Conservation (phyloP, 2,113 vertebrate species). For the Cariama cristata region DNA sequence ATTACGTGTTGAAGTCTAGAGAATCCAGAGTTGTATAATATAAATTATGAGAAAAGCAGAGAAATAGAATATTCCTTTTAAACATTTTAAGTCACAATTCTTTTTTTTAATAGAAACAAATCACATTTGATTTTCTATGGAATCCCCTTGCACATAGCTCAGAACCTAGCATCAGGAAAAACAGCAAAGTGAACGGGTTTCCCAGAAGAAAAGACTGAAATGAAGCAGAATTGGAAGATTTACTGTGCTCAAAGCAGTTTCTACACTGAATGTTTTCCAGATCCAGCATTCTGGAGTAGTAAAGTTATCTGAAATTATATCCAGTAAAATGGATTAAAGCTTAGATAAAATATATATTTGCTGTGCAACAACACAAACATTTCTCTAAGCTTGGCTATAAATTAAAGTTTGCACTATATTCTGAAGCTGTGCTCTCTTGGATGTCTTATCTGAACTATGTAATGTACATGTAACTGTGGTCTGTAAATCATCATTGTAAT, state of each 20-base stretch:
- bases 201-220: not conserved
- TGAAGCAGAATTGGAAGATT: not conserved
- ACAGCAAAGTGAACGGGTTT: not conserved
- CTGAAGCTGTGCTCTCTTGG: not conserved
- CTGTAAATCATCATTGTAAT: not conserved
- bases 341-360: slow-evolving; percentile 51
- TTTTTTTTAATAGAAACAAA: not conserved
- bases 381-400: not conserved
- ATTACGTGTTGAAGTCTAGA: not conserved
- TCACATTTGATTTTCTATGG: not conserved
- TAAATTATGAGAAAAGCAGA: not conserved
- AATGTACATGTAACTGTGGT: not conserved
- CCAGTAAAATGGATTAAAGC: slow-evolving; percentile 23
- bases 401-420: not conserved
- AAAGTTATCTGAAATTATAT: not conserved
- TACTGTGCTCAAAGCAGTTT: not conserved
- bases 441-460: not conserved
- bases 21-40: not conserved
- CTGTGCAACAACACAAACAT: not conserved
- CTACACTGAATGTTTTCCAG: not conserved
- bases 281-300: not conserved
- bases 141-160: not conserved
- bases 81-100: not conserved
- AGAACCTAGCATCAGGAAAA: not conserved
- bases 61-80: slow-evolving; percentile 6